Conservation (phyloP, 2,888 invertebrate species). For the Caenorhabditis japonica region DNA sequence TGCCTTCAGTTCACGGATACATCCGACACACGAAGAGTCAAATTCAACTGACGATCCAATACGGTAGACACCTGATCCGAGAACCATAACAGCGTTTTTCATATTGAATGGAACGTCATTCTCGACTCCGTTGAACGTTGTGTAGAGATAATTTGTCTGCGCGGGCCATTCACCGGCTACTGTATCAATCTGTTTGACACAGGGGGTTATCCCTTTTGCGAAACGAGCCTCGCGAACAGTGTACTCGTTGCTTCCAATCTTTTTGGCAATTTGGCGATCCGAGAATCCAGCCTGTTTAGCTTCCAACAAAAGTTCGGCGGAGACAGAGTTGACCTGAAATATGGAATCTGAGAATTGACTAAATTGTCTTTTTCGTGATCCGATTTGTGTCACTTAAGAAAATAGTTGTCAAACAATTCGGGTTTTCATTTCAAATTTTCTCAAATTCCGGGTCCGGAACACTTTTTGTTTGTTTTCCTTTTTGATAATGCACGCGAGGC, state of each 20-base stretch:
- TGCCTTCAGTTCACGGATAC: conserved; percentile 86
- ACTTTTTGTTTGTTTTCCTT: too few species aligned
- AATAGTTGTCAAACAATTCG: too few species aligned
- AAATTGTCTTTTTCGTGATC: too few species aligned
- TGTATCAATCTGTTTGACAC: conserved; percentile 97
- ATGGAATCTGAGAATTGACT: too few species aligned
- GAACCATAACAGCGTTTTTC: conserved; percentile 76
- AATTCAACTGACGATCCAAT: conserved; percentile 98
- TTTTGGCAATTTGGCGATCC: conserved; percentile 92
- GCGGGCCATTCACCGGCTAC: conserved; percentile 99
- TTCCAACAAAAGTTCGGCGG: conserved; percentile 81
- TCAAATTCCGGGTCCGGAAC: too few species aligned
- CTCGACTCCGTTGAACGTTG: conserved; percentile 90
- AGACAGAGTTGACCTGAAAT: conserved; percentile 53
- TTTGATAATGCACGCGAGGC: too few species aligned
- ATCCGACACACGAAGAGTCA: conserved; percentile 99
- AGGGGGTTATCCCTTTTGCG: conserved; percentile 83
- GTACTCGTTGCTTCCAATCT: conserved; percentile 78
- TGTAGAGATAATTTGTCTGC: conserved; percentile 95
- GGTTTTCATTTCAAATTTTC: too few species aligned
- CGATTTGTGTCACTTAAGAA: too few species aligned
- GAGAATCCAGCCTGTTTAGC: conserved; percentile 96
- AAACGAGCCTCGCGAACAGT: conserved; percentile 76
- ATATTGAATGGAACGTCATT: conserved; percentile 83
- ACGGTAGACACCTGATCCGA: conserved; percentile 91